Evolutionary conservation across 2,888 invertebrate genomes (phyloP), one percentile per base, ranked within the genome.

Genomic region (Macaria liturata): DNA sequence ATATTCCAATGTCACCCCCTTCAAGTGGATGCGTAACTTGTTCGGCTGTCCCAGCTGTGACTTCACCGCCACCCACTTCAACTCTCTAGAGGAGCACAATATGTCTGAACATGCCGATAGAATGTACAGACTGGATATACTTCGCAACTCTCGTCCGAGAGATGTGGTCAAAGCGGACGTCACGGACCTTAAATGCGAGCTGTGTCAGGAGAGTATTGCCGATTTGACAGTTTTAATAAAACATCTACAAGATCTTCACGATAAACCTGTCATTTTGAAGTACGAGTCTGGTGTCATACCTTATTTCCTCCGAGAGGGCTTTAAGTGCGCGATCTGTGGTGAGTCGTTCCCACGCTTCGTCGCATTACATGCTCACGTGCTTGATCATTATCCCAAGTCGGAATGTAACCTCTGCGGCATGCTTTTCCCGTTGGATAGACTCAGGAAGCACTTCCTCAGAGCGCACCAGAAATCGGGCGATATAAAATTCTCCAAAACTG

Each of bases 1-100:
- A 67, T 83, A 71, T 70, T 86, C 88, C 46, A 89, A 86, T 74
- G 83, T 72, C 31, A 80, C 81, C 56, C 89, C 89, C 1, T 90
- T 90, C 72, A 77, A 86, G 61, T 88, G 85, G 84, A 79, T 75
- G 45, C 75, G 84, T 5, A 88, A 88, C 0, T 61, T 74, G 3
- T 90, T 86, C 66, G 76, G 74, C 34, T 90, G 89, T 61, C 84
- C 81, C 3, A 81, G 73, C 65, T 90, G 89, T 61, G 3, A 87
- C 9, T 55, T 48, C 51, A 45, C 5, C 4, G 46, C 59, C 9
- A 40, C 52, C 3, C 48, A 52, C 7, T 59, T 59, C 30, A n/a
- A 4, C 32, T 6, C 30, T 31, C 42, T 59, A n/a, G 48, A 48
- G 39, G 40, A 40, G 4, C 59, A 59, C 7, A 37, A 9, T 37